Base-by-base conservation (phyloP, 2,113 vertebrate species). In the Chaetura pelagica region DNA sequence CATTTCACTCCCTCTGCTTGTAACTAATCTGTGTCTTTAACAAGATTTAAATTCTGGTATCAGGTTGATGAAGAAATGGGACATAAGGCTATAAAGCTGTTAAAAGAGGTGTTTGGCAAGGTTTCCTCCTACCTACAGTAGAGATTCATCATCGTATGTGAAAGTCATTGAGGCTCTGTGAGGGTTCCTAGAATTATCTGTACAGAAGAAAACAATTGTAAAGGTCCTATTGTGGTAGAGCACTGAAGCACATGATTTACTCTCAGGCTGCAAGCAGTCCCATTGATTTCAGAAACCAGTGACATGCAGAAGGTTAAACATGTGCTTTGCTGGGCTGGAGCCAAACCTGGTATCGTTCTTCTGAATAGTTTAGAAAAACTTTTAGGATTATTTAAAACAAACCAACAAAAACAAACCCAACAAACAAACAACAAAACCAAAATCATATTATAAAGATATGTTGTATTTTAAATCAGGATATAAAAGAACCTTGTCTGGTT, bases 241-340 rank as follows among this genome's bases (percentile, higher is more conserved):
- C 94, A 80, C 64, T 93, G 95, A 94, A 90, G 94, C 94, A 96
- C 91, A 95, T 95, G 93, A 95, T 96, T 97, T 96, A 91, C 87
- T 93, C 91, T 76, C 71, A 34, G 89, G 35, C 91, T 89, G 89
- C 90, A 91, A 91, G 84, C 72, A 86, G 78, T 86, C 75, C 93
- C 94, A 91, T 95, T 95, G 93, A 96, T 95, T 93, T 95, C 82
- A 90, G 75, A 86, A 95, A 90, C n/a, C 12, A 91, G 91, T 88
- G 95, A 94, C 95, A 96, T 94, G 72, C 93, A 67, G 89, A 95
- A 97, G 93, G 93, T 94, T 96, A 96, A 97, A 94, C 91, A 89
- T 89, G 95, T 94, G 87, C 94, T 96, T 91, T 90, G 40, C 91
- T 95, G 94, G 82, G 48, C 0, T 52, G 12, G 38, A 48, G 84